phyloP scores from a whole-genome alignment of 1,140 invertebrate genomes.

The Caerostris extrusa region DNA sequence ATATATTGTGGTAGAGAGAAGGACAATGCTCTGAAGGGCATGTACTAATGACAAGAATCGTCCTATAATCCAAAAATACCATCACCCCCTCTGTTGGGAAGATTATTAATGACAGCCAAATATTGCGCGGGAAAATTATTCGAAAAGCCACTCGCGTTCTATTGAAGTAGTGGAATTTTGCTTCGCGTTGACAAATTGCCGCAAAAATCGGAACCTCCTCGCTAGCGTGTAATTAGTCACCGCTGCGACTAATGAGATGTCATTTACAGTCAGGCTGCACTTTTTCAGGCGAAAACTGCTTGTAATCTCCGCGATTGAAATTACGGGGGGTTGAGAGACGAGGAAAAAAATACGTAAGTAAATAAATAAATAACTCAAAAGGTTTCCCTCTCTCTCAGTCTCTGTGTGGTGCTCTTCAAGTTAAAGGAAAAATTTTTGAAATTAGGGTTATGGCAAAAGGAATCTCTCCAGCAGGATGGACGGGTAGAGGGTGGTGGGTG shows the following conservation, averaged over 20 bases:
- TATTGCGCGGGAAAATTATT: constrained; percentile 65
- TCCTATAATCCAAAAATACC: constrained; percentile 71
- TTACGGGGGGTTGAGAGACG: neutral
- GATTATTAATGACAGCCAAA: constrained; percentile 73
- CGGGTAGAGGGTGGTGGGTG: neutral
- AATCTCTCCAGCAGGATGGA: neutral
- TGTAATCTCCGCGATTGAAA: constrained; percentile 51
- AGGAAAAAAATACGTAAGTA: constrained; percentile 21
- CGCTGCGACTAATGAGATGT: constrained; percentile 69
- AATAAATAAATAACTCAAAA: constrained; percentile 35
- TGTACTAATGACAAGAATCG: constrained; percentile 66
- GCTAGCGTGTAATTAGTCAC: constrained; percentile 68
- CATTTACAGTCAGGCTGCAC: constrained; percentile 31
- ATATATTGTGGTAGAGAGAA: neutral
- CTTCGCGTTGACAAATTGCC: constrained; percentile 66
- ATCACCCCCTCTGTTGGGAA: neutral
- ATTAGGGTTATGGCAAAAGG: constrained; percentile 18
- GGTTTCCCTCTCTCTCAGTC: neutral
- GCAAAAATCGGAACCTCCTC: constrained; percentile 74
- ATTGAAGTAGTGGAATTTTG: constrained; percentile 60
- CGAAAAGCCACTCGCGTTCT: constrained; percentile 40
- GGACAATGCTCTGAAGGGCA: constrained; percentile 11
- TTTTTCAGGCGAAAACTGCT: constrained; percentile 35
- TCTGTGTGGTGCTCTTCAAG: neutral
- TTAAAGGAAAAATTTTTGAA: constrained; percentile 27